Conservation (phyloP, 64 coral and sea anemone species). For the Dendronephthya gigantea region DNA sequence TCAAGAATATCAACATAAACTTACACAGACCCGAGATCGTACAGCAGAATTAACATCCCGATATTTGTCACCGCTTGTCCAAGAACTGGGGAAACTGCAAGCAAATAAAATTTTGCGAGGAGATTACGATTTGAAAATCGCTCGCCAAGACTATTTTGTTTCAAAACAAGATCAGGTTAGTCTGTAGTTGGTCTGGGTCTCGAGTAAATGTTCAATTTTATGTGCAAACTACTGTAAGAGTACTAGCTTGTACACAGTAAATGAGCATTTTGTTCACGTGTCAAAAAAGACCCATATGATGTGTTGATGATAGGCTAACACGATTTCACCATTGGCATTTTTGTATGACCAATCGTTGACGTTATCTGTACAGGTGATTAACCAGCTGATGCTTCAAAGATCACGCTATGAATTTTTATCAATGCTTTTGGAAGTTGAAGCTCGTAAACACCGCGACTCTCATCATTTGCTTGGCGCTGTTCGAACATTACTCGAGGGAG, state of each 20-base stretch:
- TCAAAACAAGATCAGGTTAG: conserved; percentile 91
- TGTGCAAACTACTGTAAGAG: too few relatives aligned
- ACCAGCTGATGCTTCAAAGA: conserved; percentile 67
- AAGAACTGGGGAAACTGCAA: conserved; percentile 73
- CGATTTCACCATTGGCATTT: too few relatives aligned
- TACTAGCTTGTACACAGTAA: too few relatives aligned
- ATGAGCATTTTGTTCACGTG: too few relatives aligned
- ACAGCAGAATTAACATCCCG: conserved; percentile 52
- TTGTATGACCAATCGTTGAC: too few relatives aligned
- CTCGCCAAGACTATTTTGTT: conserved; percentile 85
- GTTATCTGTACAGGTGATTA: conserved; percentile 46
- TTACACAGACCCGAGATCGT: conserved; percentile 51
- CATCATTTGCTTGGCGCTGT: conserved; percentile 70
- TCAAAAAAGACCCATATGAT: too few relatives aligned
- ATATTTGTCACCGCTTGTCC: conserved; percentile 44
- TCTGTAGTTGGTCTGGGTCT: background rate
- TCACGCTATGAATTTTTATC: conserved; percentile 69
- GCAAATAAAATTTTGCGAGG: conserved; percentile 66
- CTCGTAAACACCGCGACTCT: conserved; percentile 54
- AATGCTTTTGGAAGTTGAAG: conserved; percentile 79
- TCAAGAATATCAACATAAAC: conserved; percentile 45
- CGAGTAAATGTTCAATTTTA: too few relatives aligned
- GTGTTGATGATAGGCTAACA: too few relatives aligned
- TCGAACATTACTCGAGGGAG: conserved; percentile 37
- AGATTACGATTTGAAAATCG: conserved; percentile 85